Percentiles rank a stretch among this genome's conserved stretches.
Evolutionary conservation across 2,113 vertebrate genomes (phyloP).

Genomic region (Oceanodroma tethys): DNA sequence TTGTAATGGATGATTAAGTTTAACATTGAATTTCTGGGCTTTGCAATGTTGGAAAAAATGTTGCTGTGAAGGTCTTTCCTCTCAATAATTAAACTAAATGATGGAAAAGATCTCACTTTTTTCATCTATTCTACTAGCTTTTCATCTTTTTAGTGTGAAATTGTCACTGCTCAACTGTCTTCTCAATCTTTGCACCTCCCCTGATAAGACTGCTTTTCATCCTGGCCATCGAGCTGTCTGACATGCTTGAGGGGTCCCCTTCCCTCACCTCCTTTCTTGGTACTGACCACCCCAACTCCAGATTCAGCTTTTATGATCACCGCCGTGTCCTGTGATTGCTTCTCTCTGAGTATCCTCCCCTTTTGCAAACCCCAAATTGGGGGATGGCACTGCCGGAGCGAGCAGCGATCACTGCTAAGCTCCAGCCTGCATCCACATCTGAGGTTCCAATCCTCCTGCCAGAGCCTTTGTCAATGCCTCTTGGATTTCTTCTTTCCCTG

Average conservation of each 20-base stretch:
- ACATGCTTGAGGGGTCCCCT: background rate
- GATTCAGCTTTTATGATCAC: background rate
- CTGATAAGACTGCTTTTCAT: background rate
- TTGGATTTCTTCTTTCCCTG: background rate
- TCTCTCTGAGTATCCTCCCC: background rate
- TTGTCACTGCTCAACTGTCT: background rate
- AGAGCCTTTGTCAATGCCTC: background rate
- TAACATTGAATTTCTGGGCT: background rate
- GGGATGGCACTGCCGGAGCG: background rate
- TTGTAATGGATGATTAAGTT: background rate
- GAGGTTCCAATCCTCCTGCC: background rate
- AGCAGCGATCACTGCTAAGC: background rate
- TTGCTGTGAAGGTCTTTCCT: background rate
- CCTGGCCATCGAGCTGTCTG: background rate
- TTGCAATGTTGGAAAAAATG: background rate
- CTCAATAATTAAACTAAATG: background rate
- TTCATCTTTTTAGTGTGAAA: background rate
- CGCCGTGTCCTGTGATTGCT: accelerated
- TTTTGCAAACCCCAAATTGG: accelerated
- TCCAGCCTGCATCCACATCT: background rate
- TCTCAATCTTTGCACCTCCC: background rate
- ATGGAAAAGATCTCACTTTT: background rate
- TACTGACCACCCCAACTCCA: background rate
- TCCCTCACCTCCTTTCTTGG: background rate
- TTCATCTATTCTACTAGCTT: background rate